Evolutionary conservation across 2,113 vertebrate genomes (phyloP).

Genomic region (Oreochromis aureus): DNA sequence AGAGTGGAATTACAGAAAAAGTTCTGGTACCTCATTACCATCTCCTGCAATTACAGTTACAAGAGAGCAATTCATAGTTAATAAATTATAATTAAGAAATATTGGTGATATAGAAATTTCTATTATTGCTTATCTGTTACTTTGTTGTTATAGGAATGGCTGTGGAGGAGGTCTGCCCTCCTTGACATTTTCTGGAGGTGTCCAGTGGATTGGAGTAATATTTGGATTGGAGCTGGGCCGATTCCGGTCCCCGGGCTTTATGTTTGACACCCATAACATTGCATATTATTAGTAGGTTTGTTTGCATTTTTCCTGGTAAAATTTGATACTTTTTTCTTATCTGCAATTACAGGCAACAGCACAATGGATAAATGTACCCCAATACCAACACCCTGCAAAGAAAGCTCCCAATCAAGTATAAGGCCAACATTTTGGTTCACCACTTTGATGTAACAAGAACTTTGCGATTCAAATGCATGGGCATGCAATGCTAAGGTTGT

Average conservation of each 20-base stretch:
- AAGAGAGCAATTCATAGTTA: background rate
- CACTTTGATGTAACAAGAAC: background rate
- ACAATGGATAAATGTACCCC: background rate
- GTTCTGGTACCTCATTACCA: background rate
- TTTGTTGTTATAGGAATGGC: background rate
- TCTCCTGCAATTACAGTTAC: background rate
- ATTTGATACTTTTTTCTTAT: background rate
- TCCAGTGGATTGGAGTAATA: background rate
- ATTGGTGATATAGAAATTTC: background rate
- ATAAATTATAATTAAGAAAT: background rate
- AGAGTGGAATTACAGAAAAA: background rate
- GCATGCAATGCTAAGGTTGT: background rate
- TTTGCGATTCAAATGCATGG: background rate
- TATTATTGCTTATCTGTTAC: background rate
- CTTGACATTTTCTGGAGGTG: background rate
- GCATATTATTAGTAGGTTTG: background rate
- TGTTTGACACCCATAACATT: background rate
- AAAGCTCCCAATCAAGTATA: background rate
- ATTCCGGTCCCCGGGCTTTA: fast-evolving
- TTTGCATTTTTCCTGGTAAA: background rate
- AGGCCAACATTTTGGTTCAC: background rate
- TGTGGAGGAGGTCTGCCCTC: background rate
- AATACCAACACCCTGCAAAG: background rate
- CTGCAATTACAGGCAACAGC: background rate
- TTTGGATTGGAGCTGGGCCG: background rate